These are phyloP conservation scores for Ceyx margarethae DNA, from an alignment of 2,113 vertebrate species.

Conservation along the genomic window DNA sequence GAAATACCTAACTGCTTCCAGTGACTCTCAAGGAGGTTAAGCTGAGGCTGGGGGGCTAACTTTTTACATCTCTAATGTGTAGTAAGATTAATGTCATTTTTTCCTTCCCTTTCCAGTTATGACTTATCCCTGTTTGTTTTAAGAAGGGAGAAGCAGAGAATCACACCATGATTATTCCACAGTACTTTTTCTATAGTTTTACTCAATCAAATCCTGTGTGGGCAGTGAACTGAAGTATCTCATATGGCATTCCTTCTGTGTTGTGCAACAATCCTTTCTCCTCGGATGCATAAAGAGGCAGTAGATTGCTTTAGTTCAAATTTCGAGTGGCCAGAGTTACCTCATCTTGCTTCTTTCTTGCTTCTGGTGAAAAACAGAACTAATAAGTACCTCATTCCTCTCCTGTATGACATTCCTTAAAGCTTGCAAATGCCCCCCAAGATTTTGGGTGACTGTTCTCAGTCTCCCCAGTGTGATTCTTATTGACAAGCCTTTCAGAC, in stretches of 20 bases:
- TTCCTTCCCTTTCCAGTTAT: neutral
- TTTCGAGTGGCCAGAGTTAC: neutral
- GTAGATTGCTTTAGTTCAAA: neutral
- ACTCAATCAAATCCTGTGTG: neutral
- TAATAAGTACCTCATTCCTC: neutral
- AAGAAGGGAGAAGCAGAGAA: neutral
- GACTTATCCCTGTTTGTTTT: neutral
- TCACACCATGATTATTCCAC: neutral
- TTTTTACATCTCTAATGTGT: neutral
- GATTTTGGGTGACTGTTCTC: neutral
- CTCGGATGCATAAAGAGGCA: neutral
- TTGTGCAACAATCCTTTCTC: neutral
- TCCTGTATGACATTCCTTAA: neutral
- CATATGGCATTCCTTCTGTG: neutral
- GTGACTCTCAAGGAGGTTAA: neutral
- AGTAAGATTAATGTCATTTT: neutral
- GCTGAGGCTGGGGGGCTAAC: neutral
- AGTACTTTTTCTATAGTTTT: neutral
- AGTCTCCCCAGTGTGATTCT: neutral
- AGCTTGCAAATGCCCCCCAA: neutral
- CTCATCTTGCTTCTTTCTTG: neutral
- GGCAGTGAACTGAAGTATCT: neutral
- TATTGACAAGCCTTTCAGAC: neutral
- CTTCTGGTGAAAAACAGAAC: neutral
- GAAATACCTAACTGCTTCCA: neutral